Base-by-base conservation (phyloP, 2,888 invertebrate genomes). In the Exocentrus adspersus region DNA sequence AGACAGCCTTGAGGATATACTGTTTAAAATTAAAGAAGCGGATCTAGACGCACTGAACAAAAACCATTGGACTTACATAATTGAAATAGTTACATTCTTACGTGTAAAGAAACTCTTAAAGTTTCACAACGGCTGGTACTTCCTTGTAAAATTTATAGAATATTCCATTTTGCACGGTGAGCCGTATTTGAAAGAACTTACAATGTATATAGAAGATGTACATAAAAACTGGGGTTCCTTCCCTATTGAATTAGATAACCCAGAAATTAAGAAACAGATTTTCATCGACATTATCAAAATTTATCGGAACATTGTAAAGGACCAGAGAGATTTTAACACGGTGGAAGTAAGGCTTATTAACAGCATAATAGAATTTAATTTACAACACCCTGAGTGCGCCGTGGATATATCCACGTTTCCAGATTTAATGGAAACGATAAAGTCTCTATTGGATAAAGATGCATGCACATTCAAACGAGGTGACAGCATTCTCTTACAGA, bases 11-110 rank as follows among this genome's bases (percentile, higher is more conserved):
- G 17, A 19, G 9, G 41, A n/a, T 20, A 2, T 73, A 12, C 54
- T 68, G 6, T 6, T 28, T 9, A 7, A 58, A 14, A 57, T 54
- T 28, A 14, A 17, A 10, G 14, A 6, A 2, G 41, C 37, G n/a
- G 53, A 67, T 16, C 24, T 63, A 7, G 58, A 65, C 14, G 20
- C 50, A 6, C 42, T 70, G 10, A 68, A 63, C 12, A 70, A 69
- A 57, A 68, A 52, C 2, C 70, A 71, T 16, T 73, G 73, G 72
- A 67, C 71, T 24, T 66, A 68, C 45, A 64, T 73, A 16, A 68
- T 65, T 21, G 68, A 72, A 56, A 52, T 65, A 45, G 46, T 72
- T 12, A 62, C 68, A 42, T 43, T 69, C 6, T 48, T 59, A 12
- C 60, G 65, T 16, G 24, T 63, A 2, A 64, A 62, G 24, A 65